Conservation (phyloP, 1,140 invertebrate genomes). For the Heterodera carotae region DNA sequence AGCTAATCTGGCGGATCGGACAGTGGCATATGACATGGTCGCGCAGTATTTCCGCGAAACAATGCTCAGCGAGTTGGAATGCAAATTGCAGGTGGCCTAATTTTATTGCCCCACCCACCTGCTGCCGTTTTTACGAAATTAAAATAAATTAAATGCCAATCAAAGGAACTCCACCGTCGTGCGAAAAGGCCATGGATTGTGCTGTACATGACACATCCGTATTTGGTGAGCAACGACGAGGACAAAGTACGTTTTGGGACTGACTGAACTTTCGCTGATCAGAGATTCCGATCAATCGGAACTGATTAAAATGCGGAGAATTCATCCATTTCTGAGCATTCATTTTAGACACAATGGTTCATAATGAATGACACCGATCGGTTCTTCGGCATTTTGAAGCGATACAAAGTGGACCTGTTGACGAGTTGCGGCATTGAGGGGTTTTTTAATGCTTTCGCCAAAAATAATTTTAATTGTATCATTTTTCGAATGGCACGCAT, state of each 20-base stretch:
- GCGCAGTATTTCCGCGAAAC: conserved; percentile 36
- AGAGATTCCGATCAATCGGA: no score
- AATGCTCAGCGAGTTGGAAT: conserved; percentile 38
- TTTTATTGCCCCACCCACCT: background rate
- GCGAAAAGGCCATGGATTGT: conserved; percentile 31
- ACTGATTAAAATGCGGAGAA: no score
- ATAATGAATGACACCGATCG: conserved; percentile 29
- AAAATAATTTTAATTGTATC: background rate
- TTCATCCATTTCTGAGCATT: no score
- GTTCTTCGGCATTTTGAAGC: conserved; percentile 35
- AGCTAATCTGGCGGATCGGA: conserved; percentile 30
- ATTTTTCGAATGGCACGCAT: conserved; percentile 25
- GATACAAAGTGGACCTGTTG: conserved; percentile 32
- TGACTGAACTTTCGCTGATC: background rate
- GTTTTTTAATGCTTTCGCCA: background rate
- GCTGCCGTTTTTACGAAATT: background rate
- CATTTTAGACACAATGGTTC: conserved; percentile 21
- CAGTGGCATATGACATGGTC: conserved; percentile 23
- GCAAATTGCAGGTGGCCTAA: conserved; percentile 27
- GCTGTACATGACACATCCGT: conserved; percentile 33
- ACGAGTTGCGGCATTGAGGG: conserved; percentile 17
- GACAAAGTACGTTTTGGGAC: background rate
- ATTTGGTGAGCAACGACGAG: conserved; percentile 27
- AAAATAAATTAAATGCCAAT: no score
- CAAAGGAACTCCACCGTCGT: conserved; percentile 28